phyloP scores from a whole-genome alignment of 2,888 invertebrate species.

The Helleia helle region DNA sequence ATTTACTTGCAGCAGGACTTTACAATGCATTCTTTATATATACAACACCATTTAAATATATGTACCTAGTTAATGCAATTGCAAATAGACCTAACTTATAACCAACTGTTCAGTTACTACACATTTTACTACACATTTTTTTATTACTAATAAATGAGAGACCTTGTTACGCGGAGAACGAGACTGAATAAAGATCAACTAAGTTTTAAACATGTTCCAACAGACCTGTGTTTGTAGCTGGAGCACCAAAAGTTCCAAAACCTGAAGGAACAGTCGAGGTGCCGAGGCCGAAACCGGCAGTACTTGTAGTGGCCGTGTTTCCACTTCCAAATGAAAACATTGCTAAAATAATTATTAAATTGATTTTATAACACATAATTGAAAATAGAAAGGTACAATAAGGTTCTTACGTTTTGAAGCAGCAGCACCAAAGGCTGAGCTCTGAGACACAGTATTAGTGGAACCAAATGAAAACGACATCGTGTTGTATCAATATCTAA shows the following conservation, averaged over 20 bases:
- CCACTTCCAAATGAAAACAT: conserved; percentile 66
- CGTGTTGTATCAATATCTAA: conserved; percentile 1
- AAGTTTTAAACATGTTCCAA: neutral
- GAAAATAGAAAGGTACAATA: neutral
- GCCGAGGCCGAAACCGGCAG: conserved; percentile 57
- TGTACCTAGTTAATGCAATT: too few species aligned
- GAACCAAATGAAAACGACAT: conserved; percentile 63
- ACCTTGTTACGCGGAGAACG: too few species aligned
- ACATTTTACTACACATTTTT: too few species aligned
- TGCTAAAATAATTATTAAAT: conserved; percentile 51
- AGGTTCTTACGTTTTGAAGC: conserved; percentile 69
- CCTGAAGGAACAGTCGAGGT: conserved; percentile 58
- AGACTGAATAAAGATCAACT: too few species aligned
- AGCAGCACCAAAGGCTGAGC: conserved; percentile 59
- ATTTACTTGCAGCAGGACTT: too few species aligned
- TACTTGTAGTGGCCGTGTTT: conserved; percentile 64
- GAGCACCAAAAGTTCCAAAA: conserved; percentile 58
- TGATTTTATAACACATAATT: too few species aligned
- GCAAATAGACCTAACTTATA: too few species aligned
- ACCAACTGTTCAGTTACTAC: too few species aligned
- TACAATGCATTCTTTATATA: too few species aligned
- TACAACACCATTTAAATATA: too few species aligned
- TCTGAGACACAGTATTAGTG: conserved; percentile 42
- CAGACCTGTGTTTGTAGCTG: conserved; percentile 45
- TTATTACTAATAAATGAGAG: too few species aligned